These are phyloP conservation scores for Lydus trimaculatus DNA, from an alignment of 2,888 invertebrate genomes.

Conservation along the genomic window DNA sequence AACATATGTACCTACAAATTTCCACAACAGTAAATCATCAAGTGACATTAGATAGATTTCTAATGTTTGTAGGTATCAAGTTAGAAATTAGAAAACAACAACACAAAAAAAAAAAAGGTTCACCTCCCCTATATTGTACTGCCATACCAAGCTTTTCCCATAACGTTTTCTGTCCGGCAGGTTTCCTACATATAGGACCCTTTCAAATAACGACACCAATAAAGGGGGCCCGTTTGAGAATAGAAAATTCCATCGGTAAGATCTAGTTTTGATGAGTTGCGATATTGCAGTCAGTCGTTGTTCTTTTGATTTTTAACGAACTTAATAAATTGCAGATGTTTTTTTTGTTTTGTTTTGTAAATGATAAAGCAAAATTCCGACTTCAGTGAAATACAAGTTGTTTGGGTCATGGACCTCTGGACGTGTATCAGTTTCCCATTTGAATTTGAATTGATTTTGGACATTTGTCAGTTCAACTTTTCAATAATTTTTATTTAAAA, in stretches of 20 bases:
- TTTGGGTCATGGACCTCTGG: background rate
- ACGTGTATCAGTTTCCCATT: background rate
- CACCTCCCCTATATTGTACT: background rate
- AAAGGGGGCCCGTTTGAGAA: slow-evolving; percentile 30
- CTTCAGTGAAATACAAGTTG: no score
- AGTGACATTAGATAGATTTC: background rate
- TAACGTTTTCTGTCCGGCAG: slow-evolving; percentile 26
- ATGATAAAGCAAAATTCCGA: slow-evolving; percentile 16
- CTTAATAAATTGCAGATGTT: no score
- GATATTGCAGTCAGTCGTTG: slow-evolving; percentile 19
- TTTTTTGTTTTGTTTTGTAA: background rate
- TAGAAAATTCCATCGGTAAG: slow-evolving; percentile 9
- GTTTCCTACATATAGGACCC: slow-evolving; percentile 23
- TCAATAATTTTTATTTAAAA: background rate
- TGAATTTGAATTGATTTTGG: background rate
- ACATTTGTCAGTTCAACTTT: background rate
- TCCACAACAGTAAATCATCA: background rate
- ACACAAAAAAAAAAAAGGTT: background rate
- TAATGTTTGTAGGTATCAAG: background rate
- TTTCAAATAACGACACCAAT: slow-evolving; percentile 29
- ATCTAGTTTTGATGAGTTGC: slow-evolving; percentile 30
- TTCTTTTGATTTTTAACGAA: slow-evolving; percentile 20
- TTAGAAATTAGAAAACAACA: slow-evolving; percentile 1
- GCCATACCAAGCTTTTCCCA: slow-evolving; percentile 20
- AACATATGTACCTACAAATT: background rate